Base-by-base conservation (phyloP, 2,888 invertebrate genomes). In the Mantis religiosa region DNA sequence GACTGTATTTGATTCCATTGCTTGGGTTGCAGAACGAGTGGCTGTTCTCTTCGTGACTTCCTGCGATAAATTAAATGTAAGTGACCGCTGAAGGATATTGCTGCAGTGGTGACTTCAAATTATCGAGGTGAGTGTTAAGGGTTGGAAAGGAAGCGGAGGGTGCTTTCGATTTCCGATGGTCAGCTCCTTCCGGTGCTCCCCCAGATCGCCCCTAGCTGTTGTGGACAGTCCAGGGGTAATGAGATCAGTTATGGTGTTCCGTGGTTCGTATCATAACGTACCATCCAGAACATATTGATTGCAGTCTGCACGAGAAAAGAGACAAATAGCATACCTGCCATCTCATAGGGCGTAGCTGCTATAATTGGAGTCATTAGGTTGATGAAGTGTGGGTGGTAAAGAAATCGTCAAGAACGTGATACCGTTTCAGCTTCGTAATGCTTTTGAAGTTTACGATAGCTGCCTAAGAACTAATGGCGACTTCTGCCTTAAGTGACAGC, bases 91-190 rank as follows among this genome's bases (percentile, higher is more conserved):
- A 71, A 6, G 54, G 54, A 71, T 71, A 71, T 71, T 71, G 54
- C 54, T 71, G 54, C 54, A 85, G 54, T 85, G 54, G 47, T 85
- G 54, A 28, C 85, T 85, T 85, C 85, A 85, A 85, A 85, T 85
- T 85, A 85, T 85, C 41, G 85, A 47, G 27, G 85, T 15, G 25
- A 54, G 85, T 25, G 86, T 86, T 28, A 28, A 25, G 14, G 14
- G 47, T 28, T 25, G 54, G 54, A 71, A 71, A 71, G 54, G 54
- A 71, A 71, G 54, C 54, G 20, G 15, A 85, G 86, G 30, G 86
- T 81, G 81, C 71, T 28, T 86, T 86, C 86, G 86, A 86, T 86
- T 86, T 86, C 86, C 86, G 86, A 86, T 86, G 54, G 54, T 71
- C 54, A 81, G 81, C 15, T 47, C 27, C 54, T 54, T 54, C 85